Evolutionary conservation across 2,113 vertebrate species (phyloP).

Genomic region (Morone saxatilis): DNA sequence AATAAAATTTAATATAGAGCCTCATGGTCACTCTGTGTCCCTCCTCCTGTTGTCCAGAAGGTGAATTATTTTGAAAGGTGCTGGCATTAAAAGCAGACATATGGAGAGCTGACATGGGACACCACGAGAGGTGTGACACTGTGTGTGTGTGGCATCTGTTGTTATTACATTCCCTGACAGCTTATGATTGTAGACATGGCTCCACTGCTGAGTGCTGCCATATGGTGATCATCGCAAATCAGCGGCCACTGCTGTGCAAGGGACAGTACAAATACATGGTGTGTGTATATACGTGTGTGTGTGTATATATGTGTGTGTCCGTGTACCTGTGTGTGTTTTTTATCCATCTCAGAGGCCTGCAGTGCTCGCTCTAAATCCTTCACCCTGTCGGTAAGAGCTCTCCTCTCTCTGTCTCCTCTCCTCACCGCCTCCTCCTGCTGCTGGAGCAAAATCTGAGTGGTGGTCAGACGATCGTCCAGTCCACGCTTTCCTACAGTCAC

Average conservation of each 20-base stretch:
- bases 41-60: slow-evolving; percentile 25
- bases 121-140: slow-evolving; percentile 28
- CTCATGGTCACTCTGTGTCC: background rate
- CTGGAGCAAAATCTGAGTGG: slow-evolving; percentile 84
- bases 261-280: slow-evolving; percentile 11
- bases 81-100: slow-evolving; percentile 51
- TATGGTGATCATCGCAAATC: slow-evolving; percentile 50
- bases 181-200: background rate
- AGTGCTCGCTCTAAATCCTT: slow-evolving; percentile 86
- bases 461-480: slow-evolving; percentile 83
- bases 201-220: slow-evolving; percentile 48
- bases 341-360: slow-evolving; percentile 82
- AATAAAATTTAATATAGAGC: no score
- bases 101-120: slow-evolving; percentile 54
- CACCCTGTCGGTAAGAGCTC: slow-evolving; percentile 83
- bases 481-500: slow-evolving; percentile 81
- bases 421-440: slow-evolving; percentile 88
- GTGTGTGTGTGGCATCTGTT: slow-evolving; percentile 68
- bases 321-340: slow-evolving; percentile 86
- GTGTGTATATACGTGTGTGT: background rate
- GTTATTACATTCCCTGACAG: slow-evolving; percentile 55
- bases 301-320: background rate
- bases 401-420: slow-evolving; percentile 86
- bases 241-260: slow-evolving; percentile 37
- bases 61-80: slow-evolving; percentile 40